Evolutionary conservation across 2,797 vertebrate species (phyloP).

Genomic region (Chloroceryle amazona): DNA sequence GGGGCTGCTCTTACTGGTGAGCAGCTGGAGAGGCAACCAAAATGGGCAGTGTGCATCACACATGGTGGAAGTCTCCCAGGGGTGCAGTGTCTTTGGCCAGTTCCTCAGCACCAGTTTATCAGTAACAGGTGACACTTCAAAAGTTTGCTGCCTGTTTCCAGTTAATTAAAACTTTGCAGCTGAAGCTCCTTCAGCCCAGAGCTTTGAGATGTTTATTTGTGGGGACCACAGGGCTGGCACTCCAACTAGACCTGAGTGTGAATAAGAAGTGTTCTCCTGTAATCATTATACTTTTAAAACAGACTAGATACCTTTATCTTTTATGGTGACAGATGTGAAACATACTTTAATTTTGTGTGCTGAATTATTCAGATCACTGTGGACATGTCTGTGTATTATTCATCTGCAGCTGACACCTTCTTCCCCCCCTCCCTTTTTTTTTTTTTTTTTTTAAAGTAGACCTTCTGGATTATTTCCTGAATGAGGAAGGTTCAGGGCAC

Average conservation of each 20-base stretch:
- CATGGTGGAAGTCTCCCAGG: not conserved
- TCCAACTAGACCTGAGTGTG: not conserved
- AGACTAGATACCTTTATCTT: slow-evolving; percentile 24
- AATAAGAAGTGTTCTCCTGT: slow-evolving; percentile 13
- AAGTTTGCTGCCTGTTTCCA: not conserved
- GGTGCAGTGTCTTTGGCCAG: not conserved
- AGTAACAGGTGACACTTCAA: not conserved
- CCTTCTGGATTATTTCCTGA: not conserved
- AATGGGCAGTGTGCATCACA: not conserved
- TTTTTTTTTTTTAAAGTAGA: not conserved
- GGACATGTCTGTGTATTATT: slow-evolving; percentile 8
- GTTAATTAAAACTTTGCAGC: slow-evolving; percentile 13
- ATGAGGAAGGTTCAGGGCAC: not conserved
- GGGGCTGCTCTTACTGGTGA: accelerated
- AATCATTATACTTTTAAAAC: slow-evolving; percentile 38
- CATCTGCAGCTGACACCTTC: not conserved
- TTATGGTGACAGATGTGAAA: slow-evolving; percentile 55
- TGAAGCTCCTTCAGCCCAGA: not conserved
- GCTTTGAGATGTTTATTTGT: not conserved
- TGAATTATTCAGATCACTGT: slow-evolving; percentile 51
- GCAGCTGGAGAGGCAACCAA: accelerated
- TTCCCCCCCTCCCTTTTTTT: not conserved
- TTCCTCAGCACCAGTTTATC: not conserved
- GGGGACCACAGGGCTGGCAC: not conserved
- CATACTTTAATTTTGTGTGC: slow-evolving; percentile 43